These are phyloP conservation scores for Cassiopea xamachana DNA, from an alignment of 30 jellyfish, hydroid and myxozoan genomes.

Conservation along the genomic window DNA sequence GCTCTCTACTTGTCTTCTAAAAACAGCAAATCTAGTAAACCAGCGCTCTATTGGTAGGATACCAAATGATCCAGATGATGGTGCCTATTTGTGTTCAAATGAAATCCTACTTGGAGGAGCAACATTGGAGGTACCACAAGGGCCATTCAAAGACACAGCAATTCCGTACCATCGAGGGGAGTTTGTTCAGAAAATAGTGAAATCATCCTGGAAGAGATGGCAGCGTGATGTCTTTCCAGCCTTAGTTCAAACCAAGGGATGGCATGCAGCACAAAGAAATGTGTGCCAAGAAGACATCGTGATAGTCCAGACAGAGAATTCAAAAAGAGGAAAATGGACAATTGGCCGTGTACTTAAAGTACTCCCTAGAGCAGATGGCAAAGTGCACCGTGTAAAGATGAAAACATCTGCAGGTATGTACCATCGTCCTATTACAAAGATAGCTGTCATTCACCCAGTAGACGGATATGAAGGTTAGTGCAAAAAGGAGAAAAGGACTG, in stretches of 20 bases:
- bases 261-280: constrained; percentile 67
- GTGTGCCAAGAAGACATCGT: constrained; percentile 47
- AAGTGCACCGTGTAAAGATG: constrained; percentile 51
- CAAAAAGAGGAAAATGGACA: constrained; percentile 54
- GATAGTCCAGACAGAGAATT: constrained; percentile 33
- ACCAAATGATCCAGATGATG: constrained; percentile 86
- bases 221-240: constrained; percentile 76
- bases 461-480: constrained; percentile 13
- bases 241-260: constrained; percentile 45
- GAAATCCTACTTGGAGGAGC: constrained; percentile 84
- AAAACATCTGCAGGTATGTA: constrained; percentile 49
- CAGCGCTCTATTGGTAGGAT: constrained; percentile 74
- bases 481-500: constrained; percentile 26
- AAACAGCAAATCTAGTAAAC: constrained; percentile 64
- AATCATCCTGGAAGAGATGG: constrained; percentile 73
- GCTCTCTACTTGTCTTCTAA: constrained; percentile 61
- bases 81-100: constrained; percentile 81
- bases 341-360: constrained; percentile 24
- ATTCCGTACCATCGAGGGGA: constrained; percentile 69
- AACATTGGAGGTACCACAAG: constrained; percentile 78
- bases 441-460: constrained; percentile 57
- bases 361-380: constrained; percentile 69
- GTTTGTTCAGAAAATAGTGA: constrained; percentile 69
- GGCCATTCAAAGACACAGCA: constrained; percentile 76
- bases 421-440: constrained; percentile 54